Base-by-base conservation (phyloP, 2,113 vertebrate species). In the Phaethon lepturus region DNA sequence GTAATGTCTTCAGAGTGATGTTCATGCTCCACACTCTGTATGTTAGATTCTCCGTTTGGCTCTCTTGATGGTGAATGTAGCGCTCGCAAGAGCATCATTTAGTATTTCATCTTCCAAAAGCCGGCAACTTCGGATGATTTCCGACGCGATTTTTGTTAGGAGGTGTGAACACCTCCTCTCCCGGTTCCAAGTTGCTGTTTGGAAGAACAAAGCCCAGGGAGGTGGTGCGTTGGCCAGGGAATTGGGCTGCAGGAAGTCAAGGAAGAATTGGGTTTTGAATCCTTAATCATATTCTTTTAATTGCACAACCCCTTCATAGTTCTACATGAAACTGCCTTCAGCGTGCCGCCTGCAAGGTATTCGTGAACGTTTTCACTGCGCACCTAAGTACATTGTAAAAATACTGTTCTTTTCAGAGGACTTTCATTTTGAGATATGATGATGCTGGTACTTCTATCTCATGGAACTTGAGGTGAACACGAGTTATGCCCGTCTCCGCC, bases 181-280 rank as follows among this genome's bases (percentile, higher is more conserved):
- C 12, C 0, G 1, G 63, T 60, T 20, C 68, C 53, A 38, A 44
- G 24, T 42, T 73, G 33, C 47, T 8, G 1, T 42, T 47, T 33
- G 68, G 40, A 12, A 31, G 58, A 28, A 29, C 38, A 5, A 23
- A 5, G 25, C 45, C 1, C 2, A 7, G 14, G 64, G 68, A 81
- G 45, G 19, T 25, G 12, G 2, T 63, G 67, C 28, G 1, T 10
- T 63, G 66, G 55, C 73, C 0, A 0, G 25, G 31, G 44, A 49
- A 6, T 4, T 56, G 71, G 11, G 11, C 79, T 79, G 79, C 67
- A 72, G 7, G 7, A 3, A 64, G 22, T 22, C 60, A 11, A 55
- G 53, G 6, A 13, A 79, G 58, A 59, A 10, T 3, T 38, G 38
- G 25, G 33, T 26, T 67, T 50, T 26, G 53, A 29, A 11, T 18